Evolutionary conservation across 1,140 invertebrate species (phyloP), one percentile per base, ranked within the genome.

Genomic region (Ruditapes philippinarum): DNA sequence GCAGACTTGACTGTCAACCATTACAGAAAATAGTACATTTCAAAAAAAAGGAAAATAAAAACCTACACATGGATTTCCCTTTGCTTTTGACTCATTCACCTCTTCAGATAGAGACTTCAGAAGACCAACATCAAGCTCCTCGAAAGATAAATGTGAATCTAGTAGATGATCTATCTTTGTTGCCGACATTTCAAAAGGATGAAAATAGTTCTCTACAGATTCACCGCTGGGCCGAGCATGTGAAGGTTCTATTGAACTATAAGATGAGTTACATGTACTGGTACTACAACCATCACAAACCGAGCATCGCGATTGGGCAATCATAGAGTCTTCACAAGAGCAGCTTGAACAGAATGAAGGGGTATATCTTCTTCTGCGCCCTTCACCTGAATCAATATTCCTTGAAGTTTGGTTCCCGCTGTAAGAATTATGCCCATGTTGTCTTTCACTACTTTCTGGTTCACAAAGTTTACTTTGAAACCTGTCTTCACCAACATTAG

Each of bases 201-300:
- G 65, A 11, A 22, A 2, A 17, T 1, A 28, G 38, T 4, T 38
- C 9, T 28, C 28, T 38, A 17, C 22, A n/a, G 33, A 70, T 17
- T 70, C 65, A 38, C 33, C 65, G 11, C 12, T 17, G n/a, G 9
- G 33, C 5, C 11, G 0, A 19, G 19, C 33, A 7, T 38, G 22
- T 5, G 65, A 9, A 31, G 5, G 11, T 3, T 17, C 36, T 22
- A 25, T 17, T 38, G 4, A 17, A n/a, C 36, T 70, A 25, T 38
- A 38, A n/a, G n/a, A 25, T 28, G 54, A 65, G 51, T 28, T 45
- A 19, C 54, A 57, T 1, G 49, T 40, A 65, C 54, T 80, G 28
- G 51, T 65, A 45, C 79, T 81, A 42, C 79, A 81, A 33, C 79
- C 79, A 65, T 81, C 79, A 81, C 79, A 81, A 12, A 42, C 9